These are phyloP conservation scores for Tetranychus piercei DNA, from an alignment of 2,888 invertebrate genomes.

Conservation along the genomic window DNA sequence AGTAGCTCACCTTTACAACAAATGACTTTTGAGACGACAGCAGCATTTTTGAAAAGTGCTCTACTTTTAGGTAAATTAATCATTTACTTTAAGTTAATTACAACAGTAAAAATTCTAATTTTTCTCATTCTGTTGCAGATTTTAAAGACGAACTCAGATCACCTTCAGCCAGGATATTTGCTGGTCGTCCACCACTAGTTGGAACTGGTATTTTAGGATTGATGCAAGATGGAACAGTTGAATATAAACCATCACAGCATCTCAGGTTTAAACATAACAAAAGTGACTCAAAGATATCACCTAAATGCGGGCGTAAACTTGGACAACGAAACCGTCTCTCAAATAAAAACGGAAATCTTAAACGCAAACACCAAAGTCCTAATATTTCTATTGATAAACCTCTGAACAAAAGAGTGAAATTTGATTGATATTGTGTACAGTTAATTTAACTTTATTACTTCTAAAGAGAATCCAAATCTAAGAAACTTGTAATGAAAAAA, in stretches of 20 bases:
- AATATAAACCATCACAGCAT: background rate
- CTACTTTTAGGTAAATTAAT: constrained; percentile 42
- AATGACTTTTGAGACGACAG: constrained; percentile 90
- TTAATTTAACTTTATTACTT: background rate
- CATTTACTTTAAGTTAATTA: background rate
- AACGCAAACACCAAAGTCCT: background rate
- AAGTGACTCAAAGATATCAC: background rate
- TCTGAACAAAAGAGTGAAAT: constrained; percentile 17
- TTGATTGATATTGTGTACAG: constrained; percentile 7
- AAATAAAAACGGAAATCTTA: background rate
- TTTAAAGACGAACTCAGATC: constrained; percentile 55
- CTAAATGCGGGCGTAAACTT: background rate
- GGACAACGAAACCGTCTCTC: background rate
- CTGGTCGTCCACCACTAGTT: constrained; percentile 58
- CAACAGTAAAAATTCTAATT: constrained; percentile 10
- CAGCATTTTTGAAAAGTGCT: constrained; percentile 62
- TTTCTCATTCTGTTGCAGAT: constrained; percentile 34
- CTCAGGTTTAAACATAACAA: background rate
- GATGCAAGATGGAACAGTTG: background rate
- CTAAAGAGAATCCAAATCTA: background rate
- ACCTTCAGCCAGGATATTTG: constrained; percentile 67
- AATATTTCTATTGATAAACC: background rate
- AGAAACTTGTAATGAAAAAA: background rate
- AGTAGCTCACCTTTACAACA: constrained; percentile 88
- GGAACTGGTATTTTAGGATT: constrained; percentile 50